Conservation (phyloP, 2,113 vertebrate genomes). For the Murina feae region DNA sequence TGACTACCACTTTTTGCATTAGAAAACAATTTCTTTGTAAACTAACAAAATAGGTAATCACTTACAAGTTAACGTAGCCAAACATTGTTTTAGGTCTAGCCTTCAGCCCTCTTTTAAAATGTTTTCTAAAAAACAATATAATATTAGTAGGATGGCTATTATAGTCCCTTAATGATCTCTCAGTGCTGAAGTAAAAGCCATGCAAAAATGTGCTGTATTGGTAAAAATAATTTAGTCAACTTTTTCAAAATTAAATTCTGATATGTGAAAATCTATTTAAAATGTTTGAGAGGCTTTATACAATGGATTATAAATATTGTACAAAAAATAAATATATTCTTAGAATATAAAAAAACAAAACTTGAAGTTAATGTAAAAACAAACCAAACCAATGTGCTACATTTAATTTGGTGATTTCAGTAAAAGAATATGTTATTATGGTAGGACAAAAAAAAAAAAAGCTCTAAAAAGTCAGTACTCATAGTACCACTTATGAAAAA, state of each 20-base stretch:
- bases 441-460: neutral
- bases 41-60: conserved; percentile 11
- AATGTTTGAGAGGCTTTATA: neutral
- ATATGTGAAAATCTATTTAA: neutral
- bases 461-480: neutral
- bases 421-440: neutral
- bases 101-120: neutral
- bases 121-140: neutral
- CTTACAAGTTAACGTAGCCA: neutral
- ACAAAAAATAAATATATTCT: too few relatives aligned
- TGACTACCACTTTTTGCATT: neutral
- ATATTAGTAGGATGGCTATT: neutral
- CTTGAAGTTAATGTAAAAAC: neutral
- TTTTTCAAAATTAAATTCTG: neutral
- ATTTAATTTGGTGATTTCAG: conserved; percentile 17
- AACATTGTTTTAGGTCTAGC: neutral
- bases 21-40: neutral
- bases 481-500: neutral
- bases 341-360: neutral
- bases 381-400: neutral
- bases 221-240: neutral
- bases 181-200: neutral
- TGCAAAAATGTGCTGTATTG: neutral
- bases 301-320: neutral
- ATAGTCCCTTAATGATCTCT: neutral